Percentiles rank a stretch among this genome's conserved stretches.
phyloP scores from a whole-genome alignment of 2,797 vertebrate species.

The Propithecus deckenii region DNA sequence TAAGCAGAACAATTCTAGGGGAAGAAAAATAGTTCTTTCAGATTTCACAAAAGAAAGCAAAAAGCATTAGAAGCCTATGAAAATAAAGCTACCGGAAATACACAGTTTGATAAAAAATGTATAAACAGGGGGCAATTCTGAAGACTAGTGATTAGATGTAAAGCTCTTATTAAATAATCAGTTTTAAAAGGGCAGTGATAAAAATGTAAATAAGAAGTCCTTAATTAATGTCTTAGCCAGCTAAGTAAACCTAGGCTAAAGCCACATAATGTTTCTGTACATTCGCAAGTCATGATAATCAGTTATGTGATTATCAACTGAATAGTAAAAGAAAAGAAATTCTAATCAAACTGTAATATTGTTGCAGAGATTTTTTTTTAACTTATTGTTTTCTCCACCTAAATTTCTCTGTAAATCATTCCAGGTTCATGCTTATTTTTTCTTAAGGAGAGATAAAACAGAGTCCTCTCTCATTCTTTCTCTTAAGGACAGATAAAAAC shows the following conservation, averaged over 20 bases:
- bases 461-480: neutral
- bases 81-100: neutral
- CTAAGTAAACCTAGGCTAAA: neutral
- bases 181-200: neutral
- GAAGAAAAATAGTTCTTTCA: neutral
- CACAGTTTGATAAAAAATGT: neutral
- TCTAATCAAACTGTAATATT: neutral
- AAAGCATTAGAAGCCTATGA: neutral
- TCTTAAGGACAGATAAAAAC: neutral
- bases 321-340: neutral
- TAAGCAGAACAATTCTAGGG: neutral
- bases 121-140: neutral
- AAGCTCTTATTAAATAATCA: constrained; percentile 6
- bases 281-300: neutral
- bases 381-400: neutral
- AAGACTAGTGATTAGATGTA: neutral
- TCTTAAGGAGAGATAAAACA: neutral
- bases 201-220: neutral
- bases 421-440: neutral
- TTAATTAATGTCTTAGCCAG: neutral
- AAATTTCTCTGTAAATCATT: neutral
- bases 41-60: neutral
- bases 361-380: neutral
- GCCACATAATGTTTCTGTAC: neutral
- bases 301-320: neutral